phyloP scores from a whole-genome alignment of 2,797 vertebrate species.

The Cichlasoma orientale region DNA sequence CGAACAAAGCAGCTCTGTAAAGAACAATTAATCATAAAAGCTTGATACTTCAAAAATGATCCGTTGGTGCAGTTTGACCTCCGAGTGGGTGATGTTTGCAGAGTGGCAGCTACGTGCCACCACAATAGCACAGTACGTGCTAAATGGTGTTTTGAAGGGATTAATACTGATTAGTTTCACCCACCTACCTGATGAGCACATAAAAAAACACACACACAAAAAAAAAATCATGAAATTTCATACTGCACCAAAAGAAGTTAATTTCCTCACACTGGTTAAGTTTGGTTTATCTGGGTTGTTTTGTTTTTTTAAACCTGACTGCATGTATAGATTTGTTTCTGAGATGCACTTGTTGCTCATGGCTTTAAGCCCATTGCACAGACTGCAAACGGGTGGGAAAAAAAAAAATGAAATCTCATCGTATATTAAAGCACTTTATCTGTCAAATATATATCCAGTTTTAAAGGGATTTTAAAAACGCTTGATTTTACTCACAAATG shows the following conservation, averaged over 20 bases:
- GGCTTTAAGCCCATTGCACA: not conserved
- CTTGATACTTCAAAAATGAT: slow-evolving; percentile 1
- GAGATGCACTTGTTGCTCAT: not conserved
- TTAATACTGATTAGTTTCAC: not conserved
- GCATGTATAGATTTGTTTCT: not conserved
- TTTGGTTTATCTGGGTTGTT: not conserved
- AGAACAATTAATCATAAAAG: slow-evolving; percentile 19
- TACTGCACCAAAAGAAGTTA: not conserved
- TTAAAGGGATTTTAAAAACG: not conserved
- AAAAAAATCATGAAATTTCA: not conserved
- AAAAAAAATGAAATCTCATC: not conserved
- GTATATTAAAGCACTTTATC: not conserved
- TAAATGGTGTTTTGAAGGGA: slow-evolving; percentile 12
- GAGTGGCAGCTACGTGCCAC: not conserved
- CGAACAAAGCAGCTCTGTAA: not conserved
- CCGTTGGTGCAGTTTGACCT: slow-evolving; percentile 16
- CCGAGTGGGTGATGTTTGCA: slow-evolving; percentile 20
- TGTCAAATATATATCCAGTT: not conserved
- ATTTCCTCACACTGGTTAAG: not conserved
- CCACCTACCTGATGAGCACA: not conserved
- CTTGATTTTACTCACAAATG: not conserved
- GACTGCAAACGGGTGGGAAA: not conserved
- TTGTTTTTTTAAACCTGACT: not conserved
- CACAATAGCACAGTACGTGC: not conserved
- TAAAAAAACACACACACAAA: not conserved